Evolutionary conservation across 2,113 vertebrate species (phyloP).

Genomic region (Rostratula benghalensis): DNA sequence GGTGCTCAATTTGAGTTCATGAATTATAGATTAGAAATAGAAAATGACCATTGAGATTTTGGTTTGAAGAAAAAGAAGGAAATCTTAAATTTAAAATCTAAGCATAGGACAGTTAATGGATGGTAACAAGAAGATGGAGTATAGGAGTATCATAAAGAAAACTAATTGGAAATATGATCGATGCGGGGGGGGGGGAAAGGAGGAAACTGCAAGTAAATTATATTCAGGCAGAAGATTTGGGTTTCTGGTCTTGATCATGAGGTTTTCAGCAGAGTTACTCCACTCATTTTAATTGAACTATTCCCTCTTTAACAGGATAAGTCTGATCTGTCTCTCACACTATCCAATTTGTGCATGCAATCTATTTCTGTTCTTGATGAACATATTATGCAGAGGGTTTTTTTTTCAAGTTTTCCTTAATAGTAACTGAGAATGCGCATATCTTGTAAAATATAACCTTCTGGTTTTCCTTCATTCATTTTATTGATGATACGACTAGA

Average conservation of each 20-base stretch:
- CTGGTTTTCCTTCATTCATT: constrained; percentile 30
- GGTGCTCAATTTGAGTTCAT: constrained; percentile 73
- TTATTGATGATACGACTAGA: neutral
- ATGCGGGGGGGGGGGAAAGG: neutral
- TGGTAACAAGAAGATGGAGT: constrained; percentile 61
- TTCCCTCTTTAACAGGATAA: constrained; percentile 57
- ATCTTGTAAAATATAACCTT: neutral
- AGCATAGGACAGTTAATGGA: constrained; percentile 62
- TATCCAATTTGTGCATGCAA: neutral
- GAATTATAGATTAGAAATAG: constrained; percentile 79
- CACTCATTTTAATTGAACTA: constrained; percentile 49
- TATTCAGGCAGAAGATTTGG: constrained; percentile 49
- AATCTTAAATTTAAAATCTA: constrained; percentile 77
- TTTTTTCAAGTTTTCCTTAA: neutral
- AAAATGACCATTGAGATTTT: constrained; percentile 75
- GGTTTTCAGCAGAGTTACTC: constrained; percentile 45
- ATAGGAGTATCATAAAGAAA: constrained; percentile 35
- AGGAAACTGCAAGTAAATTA: neutral
- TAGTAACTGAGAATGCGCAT: neutral
- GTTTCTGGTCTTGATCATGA: constrained; percentile 39
- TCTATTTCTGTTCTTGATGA: constrained; percentile 17
- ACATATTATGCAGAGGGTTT: neutral
- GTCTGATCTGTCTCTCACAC: constrained; percentile 42
- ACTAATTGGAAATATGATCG: constrained; percentile 58
- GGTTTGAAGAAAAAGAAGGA: constrained; percentile 70